A percentile compares a stretch with the other conserved stretches of the same genome.
Conservation (phyloP, 2,888 invertebrate species). For the Neocrepidodera transversa region DNA sequence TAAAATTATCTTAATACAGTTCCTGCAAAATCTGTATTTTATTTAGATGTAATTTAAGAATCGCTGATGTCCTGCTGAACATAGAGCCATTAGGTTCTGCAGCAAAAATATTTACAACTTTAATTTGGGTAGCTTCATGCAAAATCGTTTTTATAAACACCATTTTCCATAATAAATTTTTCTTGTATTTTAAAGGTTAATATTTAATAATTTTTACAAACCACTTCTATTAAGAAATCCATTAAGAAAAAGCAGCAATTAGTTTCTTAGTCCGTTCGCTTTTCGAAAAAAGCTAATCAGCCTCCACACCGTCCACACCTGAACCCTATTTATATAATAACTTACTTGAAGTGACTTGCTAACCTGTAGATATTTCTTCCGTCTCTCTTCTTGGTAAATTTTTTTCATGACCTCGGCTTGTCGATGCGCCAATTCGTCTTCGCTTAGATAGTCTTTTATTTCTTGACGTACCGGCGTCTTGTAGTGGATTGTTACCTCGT, state of each 20-base stretch:
- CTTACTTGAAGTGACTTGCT: constrained; percentile 54
- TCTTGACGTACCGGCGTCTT: constrained; percentile 87
- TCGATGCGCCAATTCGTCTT: constrained; percentile 85
- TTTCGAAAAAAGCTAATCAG: constrained; percentile 27
- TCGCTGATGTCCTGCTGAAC: too few species aligned
- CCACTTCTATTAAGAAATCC: constrained; percentile 6
- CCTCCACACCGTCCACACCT: constrained; percentile 38
- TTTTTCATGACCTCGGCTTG: constrained; percentile 92
- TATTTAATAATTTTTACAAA: not conserved
- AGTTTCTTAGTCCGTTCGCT: constrained; percentile 12
- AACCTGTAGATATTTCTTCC: constrained; percentile 88
- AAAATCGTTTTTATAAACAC: too few species aligned
- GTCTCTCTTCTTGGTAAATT: constrained; percentile 86
- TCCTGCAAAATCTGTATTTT: too few species aligned
- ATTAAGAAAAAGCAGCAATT: constrained; percentile 27
- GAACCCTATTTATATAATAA: constrained; percentile 32
- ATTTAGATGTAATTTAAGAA: too few species aligned
- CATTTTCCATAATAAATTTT: too few species aligned
- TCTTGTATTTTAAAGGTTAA: too few species aligned
- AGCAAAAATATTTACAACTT: too few species aligned
- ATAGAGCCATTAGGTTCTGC: too few species aligned
- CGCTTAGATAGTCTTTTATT: constrained; percentile 84
- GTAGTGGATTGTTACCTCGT: constrained; percentile 94
- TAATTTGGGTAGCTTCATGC: too few species aligned
- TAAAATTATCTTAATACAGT: too few species aligned